Percentiles rank a stretch among this genome's conserved stretches.
Evolutionary conservation across 1,140 invertebrate species (phyloP).

Genomic region (Drosophila punjabiensis): DNA sequence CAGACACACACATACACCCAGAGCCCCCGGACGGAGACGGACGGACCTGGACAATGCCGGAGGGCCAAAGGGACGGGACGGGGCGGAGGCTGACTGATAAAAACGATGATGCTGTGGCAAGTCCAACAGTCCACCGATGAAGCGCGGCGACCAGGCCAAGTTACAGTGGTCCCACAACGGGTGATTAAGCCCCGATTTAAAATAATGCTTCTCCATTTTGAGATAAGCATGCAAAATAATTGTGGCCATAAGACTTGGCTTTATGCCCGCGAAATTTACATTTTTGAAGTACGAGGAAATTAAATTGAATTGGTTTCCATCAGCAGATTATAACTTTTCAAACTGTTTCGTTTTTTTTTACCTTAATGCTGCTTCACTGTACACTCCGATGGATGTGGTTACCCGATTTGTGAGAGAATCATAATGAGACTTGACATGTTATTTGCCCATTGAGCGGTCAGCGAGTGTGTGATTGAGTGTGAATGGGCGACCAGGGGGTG

Average conservation of each 20-base stretch:
- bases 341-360: background rate
- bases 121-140: conserved; percentile 9
- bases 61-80: conserved; percentile 33
- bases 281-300: background rate
- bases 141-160: conserved; percentile 13
- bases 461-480: conserved; percentile 56
- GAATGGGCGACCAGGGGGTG: conserved; percentile 14
- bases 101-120: conserved; percentile 64
- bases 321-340: background rate
- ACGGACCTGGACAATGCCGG: conserved; percentile 43
- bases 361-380: conserved; percentile 15
- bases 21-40: conserved; percentile 4
- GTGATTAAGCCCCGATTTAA: conserved; percentile 34
- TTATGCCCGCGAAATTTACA: background rate
- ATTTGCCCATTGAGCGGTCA: conserved; percentile 76
- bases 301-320: background rate
- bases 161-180: conserved; percentile 27
- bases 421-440: conserved; percentile 85
- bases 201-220: conserved; percentile 26
- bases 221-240: conserved; percentile 31
- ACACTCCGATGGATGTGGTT: conserved; percentile 30
- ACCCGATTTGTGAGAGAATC: conserved; percentile 61
- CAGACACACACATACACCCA: conserved; percentile 40
- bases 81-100: conserved; percentile 72
- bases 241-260: background rate